A percentile compares a stretch with the other conserved stretches of the same genome.
phyloP scores from a whole-genome alignment of 1,140 invertebrate genomes.

The Dendroctonus ponderosae region DNA sequence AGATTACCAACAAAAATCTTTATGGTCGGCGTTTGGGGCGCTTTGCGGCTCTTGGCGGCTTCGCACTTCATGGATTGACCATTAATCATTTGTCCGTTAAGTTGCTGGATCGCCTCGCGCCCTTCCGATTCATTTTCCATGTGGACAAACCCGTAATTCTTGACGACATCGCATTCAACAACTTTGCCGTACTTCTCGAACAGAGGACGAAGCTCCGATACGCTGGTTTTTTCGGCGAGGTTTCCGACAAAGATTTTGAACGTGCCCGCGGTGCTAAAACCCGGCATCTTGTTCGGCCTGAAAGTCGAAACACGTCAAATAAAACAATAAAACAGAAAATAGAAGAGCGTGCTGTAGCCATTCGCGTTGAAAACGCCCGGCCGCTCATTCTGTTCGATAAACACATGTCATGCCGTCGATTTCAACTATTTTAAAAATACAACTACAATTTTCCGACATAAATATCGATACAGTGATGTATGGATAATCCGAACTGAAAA shows the following conservation, averaged over 20 bases:
- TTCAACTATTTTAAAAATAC: too few relatives aligned
- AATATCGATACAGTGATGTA: too few relatives aligned
- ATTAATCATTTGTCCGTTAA: conserved; percentile 85
- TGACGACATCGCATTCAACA: conserved; percentile 93
- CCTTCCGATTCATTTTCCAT: conserved; percentile 92
- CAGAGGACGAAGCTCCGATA: conserved; percentile 80
- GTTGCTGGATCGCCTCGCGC: conserved; percentile 85
- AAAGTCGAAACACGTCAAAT: conserved; percentile 29
- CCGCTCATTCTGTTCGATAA: too few relatives aligned
- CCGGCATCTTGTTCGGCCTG: conserved; percentile 63
- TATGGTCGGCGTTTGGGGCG: conserved; percentile 79
- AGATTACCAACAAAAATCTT: conserved; percentile 90
- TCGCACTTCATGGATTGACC: conserved; percentile 89
- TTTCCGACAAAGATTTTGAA: conserved; percentile 97
- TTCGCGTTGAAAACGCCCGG: conserved; percentile 14
- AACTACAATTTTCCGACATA: too few relatives aligned
- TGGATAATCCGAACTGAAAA: too few relatives aligned
- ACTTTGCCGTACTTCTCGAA: conserved; percentile 96
- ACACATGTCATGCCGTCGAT: too few relatives aligned
- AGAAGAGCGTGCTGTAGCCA: conserved; percentile 12
- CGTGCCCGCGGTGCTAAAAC: conserved; percentile 75
- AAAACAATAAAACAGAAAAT: not conserved
- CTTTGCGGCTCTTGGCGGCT: conserved; percentile 81
- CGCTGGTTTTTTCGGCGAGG: conserved; percentile 84
- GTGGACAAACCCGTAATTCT: conserved; percentile 97